These are phyloP conservation scores for Anomalospiza imberbis DNA, from an alignment of 2,797 vertebrate species.

Conservation along the genomic window DNA sequence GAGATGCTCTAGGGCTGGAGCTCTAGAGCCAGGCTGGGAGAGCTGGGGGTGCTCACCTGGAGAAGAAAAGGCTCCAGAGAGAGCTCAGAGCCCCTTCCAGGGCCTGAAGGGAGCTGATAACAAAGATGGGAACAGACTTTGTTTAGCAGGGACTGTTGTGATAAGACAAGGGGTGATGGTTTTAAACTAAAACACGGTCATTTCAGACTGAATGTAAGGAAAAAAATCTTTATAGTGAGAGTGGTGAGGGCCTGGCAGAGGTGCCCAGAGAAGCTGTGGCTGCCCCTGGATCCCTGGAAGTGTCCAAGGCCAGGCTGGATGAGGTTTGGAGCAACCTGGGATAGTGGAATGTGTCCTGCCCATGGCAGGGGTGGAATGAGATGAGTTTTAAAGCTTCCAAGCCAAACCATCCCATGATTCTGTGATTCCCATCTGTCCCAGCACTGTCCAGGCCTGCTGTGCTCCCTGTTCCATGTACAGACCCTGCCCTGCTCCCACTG, in stretches of 20 bases:
- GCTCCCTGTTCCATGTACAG: rapidly evolving
- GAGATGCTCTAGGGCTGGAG: not conserved
- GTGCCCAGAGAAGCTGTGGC: not conserved
- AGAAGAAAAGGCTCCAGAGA: not conserved
- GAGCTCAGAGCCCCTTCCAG: not conserved
- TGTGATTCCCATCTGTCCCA: not conserved
- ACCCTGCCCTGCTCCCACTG: not conserved
- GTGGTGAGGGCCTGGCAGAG: not conserved
- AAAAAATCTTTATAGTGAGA: not conserved
- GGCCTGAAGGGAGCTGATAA: not conserved
- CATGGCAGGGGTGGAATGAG: not conserved
- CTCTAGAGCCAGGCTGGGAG: not conserved
- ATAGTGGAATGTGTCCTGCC: not conserved
- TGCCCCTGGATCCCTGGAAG: not conserved
- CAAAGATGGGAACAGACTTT: not conserved
- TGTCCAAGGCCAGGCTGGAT: rapidly evolving
- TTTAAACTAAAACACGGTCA: not conserved
- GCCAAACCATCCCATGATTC: not conserved
- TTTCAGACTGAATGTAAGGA: not conserved
- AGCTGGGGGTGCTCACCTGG: not conserved
- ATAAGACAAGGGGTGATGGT: not conserved
- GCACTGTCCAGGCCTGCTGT: not conserved
- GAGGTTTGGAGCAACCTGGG: rapidly evolving
- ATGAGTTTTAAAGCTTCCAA: not conserved
- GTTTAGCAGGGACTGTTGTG: not conserved